phyloP scores from a whole-genome alignment of 2,797 vertebrate species.

The Tympanoctomys barrerae region DNA sequence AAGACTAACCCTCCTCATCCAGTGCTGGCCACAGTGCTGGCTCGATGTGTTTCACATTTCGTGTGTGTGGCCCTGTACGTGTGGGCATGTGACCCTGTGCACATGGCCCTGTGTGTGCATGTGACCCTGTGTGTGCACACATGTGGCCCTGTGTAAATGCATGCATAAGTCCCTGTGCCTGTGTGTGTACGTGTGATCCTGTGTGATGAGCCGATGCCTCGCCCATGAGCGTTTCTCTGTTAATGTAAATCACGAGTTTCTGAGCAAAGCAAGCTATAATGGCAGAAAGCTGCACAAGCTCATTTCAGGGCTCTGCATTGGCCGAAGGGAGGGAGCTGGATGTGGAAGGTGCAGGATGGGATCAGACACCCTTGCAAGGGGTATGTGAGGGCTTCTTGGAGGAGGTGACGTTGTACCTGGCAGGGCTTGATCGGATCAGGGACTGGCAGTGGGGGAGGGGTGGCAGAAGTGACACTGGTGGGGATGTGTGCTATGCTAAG shows the following conservation, averaged over 20 bases:
- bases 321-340: neutral
- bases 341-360: neutral
- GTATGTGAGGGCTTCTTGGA: neutral
- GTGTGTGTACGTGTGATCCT: neutral
- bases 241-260: neutral
- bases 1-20: neutral
- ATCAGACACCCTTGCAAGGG: too few relatives aligned
- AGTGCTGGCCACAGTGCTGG: neutral
- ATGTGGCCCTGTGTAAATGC: neutral
- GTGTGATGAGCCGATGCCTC: too few relatives aligned
- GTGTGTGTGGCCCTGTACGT: too few relatives aligned
- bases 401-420: rapidly evolving
- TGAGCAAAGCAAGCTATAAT: neutral
- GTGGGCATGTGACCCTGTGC: too few relatives aligned
- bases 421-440: neutral
- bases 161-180: neutral
- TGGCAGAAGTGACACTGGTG: neutral
- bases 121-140: too few relatives aligned
- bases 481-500: neutral
- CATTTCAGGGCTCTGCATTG: neutral
- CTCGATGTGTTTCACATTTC: neutral
- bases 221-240: neutral
- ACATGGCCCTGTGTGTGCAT: too few relatives aligned
- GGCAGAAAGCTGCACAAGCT: neutral
- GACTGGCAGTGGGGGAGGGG: rapidly evolving